Evolutionary conservation across 1,140 invertebrate species (phyloP).

Genomic region (Centruroides sculpturatus): DNA sequence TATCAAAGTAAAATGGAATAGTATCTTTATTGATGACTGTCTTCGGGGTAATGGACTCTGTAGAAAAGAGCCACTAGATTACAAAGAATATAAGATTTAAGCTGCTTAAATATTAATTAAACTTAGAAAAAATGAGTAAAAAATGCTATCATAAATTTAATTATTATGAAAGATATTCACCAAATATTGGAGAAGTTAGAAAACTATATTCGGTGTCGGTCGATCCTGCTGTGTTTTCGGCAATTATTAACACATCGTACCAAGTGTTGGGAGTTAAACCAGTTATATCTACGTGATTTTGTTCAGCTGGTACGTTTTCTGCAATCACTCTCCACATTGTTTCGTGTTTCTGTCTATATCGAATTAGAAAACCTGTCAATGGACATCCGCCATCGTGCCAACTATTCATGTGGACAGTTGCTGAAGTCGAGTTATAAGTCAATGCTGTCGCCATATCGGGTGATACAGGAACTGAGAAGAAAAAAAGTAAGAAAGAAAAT

Average conservation of each 20-base stretch:
- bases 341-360: slow-evolving; percentile 24
- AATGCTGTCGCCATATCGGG: slow-evolving; percentile 20
- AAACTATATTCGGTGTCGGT: slow-evolving; percentile 29
- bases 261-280: slow-evolving; percentile 24
- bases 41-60: slow-evolving; percentile 7
- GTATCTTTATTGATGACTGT: slow-evolving; percentile 9
- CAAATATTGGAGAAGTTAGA: slow-evolving; percentile 20
- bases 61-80: neutral
- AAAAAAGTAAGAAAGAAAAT: neutral
- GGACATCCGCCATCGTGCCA: slow-evolving; percentile 42
- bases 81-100: neutral
- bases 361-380: slow-evolving; percentile 36
- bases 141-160: no score
- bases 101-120: no score
- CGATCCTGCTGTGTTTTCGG: slow-evolving; percentile 33
- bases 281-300: neutral
- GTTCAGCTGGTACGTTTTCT: slow-evolving; percentile 3
- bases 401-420: slow-evolving; percentile 32
- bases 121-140: no score
- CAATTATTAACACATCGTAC: slow-evolving; percentile 32
- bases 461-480: slow-evolving; percentile 19
- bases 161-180: neutral
- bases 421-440: slow-evolving; percentile 28
- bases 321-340: slow-evolving; percentile 21
- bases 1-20: slow-evolving; percentile 8